Conservation (phyloP, 2,113 vertebrate species). For the Verasper variegatus region DNA sequence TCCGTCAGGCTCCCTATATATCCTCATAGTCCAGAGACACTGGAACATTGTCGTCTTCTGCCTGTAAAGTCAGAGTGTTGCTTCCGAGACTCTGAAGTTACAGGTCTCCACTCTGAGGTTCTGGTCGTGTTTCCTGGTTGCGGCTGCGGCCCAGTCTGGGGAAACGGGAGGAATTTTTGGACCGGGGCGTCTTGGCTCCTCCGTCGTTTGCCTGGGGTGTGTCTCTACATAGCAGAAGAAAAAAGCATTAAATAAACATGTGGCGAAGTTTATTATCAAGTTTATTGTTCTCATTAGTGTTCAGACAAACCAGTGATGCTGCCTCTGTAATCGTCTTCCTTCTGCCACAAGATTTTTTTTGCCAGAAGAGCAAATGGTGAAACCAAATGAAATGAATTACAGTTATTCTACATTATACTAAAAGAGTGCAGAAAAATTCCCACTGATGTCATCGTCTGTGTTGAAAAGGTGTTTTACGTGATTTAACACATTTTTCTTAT, state of each 20-base stretch:
- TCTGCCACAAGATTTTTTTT: not conserved
- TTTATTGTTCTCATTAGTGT: not conserved
- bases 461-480: too few relatives aligned
- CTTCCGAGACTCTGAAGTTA: conserved; percentile 71
- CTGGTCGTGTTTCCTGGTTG: conserved; percentile 87
- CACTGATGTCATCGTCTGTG: too few relatives aligned
- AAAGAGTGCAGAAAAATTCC: too few relatives aligned
- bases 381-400: too few relatives aligned
- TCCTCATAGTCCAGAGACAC: conserved; percentile 3
- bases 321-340: not conserved
- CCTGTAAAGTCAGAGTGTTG: not conserved
- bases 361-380: not conserved
- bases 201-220: conserved; percentile 84
- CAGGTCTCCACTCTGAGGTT: conserved; percentile 97
- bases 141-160: conserved; percentile 88
- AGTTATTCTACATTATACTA: too few relatives aligned
- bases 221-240: conserved; percentile 82
- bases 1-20: conserved; percentile 28
- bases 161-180: conserved; percentile 87
- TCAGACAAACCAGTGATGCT: not conserved
- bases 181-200: conserved; percentile 82
- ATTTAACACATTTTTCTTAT: too few relatives aligned
- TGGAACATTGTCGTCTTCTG: not conserved
- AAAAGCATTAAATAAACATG: conserved; percentile 16
- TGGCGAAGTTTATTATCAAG: conserved; percentile 9